Percentiles rank a stretch among this genome's conserved stretches.
phyloP scores from a whole-genome alignment of 2,797 vertebrate genomes.

The Myripristis murdjan region DNA sequence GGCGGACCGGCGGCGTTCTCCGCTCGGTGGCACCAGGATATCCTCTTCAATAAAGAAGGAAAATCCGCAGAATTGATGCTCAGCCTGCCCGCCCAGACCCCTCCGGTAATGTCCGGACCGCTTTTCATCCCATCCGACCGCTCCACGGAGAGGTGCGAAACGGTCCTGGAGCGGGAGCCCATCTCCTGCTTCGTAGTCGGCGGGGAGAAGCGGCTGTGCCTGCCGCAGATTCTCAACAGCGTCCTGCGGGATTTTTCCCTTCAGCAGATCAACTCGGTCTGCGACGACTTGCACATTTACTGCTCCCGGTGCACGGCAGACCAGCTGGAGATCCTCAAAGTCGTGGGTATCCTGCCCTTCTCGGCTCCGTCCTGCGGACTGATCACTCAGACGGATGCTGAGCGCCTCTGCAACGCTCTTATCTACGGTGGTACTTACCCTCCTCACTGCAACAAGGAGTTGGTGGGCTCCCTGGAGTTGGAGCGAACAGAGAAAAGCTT shows the following conservation, averaged over 20 bases:
- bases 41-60: slow-evolving; percentile 95
- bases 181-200: slow-evolving; percentile 99
- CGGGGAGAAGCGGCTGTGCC: slow-evolving; percentile 97
- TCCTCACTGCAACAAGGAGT: slow-evolving; percentile 94
- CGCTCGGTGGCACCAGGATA: slow-evolving; percentile 97
- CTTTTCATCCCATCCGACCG: slow-evolving; percentile 98
- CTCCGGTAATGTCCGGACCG: slow-evolving; percentile 94
- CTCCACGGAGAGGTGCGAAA: slow-evolving; percentile 98
- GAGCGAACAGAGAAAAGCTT: slow-evolving; percentile 95
- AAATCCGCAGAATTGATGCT: slow-evolving; percentile 92
- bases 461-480: slow-evolving; percentile 89
- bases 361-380: slow-evolving; percentile 98
- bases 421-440: slow-evolving; percentile 95
- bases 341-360: slow-evolving; percentile 99
- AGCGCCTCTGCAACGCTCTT: slow-evolving; percentile 97
- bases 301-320: slow-evolving; percentile 98
- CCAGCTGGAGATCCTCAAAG: slow-evolving; percentile 99
- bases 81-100: slow-evolving; percentile 89
- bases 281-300: slow-evolving; percentile 98
- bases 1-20: slow-evolving; percentile 98
- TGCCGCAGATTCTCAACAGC: slow-evolving; percentile 99
- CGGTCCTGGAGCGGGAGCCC: slow-evolving; percentile 95
- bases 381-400: slow-evolving; percentile 99
- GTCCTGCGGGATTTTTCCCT: slow-evolving; percentile 98
- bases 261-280: slow-evolving; percentile 99